A percentile compares a stretch with the other conserved stretches of the same genome.
Evolutionary conservation across 2,797 vertebrate genomes (phyloP).

Genomic region (Helicolenus hilgendorfi): DNA sequence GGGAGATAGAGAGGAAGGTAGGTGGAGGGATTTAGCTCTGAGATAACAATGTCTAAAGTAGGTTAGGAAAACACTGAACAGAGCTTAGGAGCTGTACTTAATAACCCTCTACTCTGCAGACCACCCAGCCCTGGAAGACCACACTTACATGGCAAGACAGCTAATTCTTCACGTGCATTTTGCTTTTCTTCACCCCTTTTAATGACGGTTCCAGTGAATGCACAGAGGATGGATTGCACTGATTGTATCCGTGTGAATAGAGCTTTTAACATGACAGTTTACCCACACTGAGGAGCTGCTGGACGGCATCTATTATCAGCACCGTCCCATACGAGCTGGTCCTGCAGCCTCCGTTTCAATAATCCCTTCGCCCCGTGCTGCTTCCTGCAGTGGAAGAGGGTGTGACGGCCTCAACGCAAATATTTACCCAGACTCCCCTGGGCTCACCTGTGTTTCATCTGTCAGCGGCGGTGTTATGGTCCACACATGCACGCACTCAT

Average conservation of each 20-base stretch:
- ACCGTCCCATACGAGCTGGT: constrained; percentile 27
- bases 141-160: constrained; percentile 33
- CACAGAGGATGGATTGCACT: constrained; percentile 59
- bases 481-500: neutral
- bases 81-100: constrained; percentile 66
- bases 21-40: constrained; percentile 64
- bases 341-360: constrained; percentile 18
- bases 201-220: constrained; percentile 57
- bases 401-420: constrained; percentile 74
- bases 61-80: constrained; percentile 81
- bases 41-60: constrained; percentile 81
- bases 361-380: constrained; percentile 49
- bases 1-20: constrained; percentile 28
- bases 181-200: constrained; percentile 50
- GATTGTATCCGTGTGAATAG: constrained; percentile 57
- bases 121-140: constrained; percentile 68
- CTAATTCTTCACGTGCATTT: constrained; percentile 48
- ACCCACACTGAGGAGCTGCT: neutral
- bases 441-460: constrained; percentile 77
- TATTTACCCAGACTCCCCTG: constrained; percentile 82
- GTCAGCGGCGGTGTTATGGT: constrained; percentile 46
- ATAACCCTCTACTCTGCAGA: constrained; percentile 61
- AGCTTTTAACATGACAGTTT: constrained; percentile 60
- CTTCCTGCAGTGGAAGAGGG: constrained; percentile 67
- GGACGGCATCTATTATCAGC: constrained; percentile 52